Percentiles rank a stretch among this genome's conserved stretches.
These are phyloP conservation scores for Semnornis frantzii DNA, from an alignment of 2,113 vertebrate species.

Conservation along the genomic window DNA sequence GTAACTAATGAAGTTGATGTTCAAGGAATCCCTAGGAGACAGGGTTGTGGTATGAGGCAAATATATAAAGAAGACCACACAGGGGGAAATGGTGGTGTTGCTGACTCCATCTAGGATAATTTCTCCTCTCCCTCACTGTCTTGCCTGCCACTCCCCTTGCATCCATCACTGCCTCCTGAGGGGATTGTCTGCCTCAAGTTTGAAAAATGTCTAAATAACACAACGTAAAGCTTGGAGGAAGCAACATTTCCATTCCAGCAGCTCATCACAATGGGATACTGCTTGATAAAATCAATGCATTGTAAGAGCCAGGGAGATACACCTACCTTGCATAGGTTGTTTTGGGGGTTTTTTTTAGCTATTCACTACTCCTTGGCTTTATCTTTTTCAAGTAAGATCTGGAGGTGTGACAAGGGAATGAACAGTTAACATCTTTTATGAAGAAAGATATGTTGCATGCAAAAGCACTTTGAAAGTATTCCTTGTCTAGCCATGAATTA, in stretches of 20 bases:
- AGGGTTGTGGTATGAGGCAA: constrained; percentile 32
- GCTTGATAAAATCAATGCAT: constrained; percentile 32
- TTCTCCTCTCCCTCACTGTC: not conserved
- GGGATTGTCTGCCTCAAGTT: not conserved
- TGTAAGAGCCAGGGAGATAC: not conserved
- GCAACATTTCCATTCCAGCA: constrained; percentile 7
- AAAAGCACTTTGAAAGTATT: not conserved
- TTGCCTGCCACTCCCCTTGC: constrained; percentile 9
- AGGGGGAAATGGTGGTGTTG: not conserved
- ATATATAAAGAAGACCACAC: constrained; percentile 14
- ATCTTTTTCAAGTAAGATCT: not conserved
- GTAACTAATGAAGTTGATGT: constrained; percentile 80
- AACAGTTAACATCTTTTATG: not conserved
- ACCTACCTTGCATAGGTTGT: not conserved
- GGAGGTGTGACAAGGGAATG: not conserved
- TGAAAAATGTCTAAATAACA: constrained; percentile 54
- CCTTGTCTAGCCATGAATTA: not conserved
- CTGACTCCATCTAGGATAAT: constrained; percentile 24
- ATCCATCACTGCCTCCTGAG: constrained; percentile 22
- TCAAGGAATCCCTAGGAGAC: constrained; percentile 70
- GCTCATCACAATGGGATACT: constrained; percentile 3
- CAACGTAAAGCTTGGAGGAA: not conserved
- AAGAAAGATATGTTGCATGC: not conserved
- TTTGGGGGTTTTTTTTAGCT: no score
- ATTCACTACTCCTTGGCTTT: no score